Evolutionary conservation across 2,888 invertebrate species (phyloP), one percentile per base, ranked within the genome.

Genomic region (Drosophila mulleri): DNA sequence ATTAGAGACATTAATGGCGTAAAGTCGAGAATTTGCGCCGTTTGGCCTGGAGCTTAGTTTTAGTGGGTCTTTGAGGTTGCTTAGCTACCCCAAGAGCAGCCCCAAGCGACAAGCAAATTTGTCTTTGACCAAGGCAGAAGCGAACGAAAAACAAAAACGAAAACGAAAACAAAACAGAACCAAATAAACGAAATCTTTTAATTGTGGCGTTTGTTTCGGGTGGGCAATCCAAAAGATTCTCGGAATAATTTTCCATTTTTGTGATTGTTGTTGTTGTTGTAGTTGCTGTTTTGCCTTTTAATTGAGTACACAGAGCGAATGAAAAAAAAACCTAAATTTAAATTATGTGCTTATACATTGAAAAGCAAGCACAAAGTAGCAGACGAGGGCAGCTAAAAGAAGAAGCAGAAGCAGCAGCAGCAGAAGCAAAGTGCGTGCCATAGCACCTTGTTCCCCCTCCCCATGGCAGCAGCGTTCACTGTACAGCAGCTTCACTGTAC

Each of bases 221-320:
- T 59, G 77, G 62, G 58, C 73, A 78, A 78, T 86, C 83, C 83
- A 72, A 88, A 86, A 80, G 77, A 75, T 88, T 83, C 89, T 90
- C 81, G 72, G 84, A 85, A 85, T 83, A 86, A 89, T 90, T 90
- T 87, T 70, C 82, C 84, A 72, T 77, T 85, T 82, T 64, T 71
- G 74, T 66, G 52, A 32, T 48, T 66, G 44, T 66, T 62, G 58
- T 52, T 66, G 47, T 52, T 56, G 45, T 56, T 68, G 60, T 60
- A 56, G 67, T 65, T 59, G 60, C 57, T 74, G 65, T 72, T 82
- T 67, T 78, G 88, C 82, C 72, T 84, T 83, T 83, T 90, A 83
- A 83, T 83, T 83, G 90, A 90, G 90, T 88, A 88, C 90, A 88
- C 77, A 76, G 75, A 80, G 68, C 45, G 68, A 32, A 57, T 23